Conservation (phyloP, 1,140 invertebrate genomes). For the Odontomachus brunneus region DNA sequence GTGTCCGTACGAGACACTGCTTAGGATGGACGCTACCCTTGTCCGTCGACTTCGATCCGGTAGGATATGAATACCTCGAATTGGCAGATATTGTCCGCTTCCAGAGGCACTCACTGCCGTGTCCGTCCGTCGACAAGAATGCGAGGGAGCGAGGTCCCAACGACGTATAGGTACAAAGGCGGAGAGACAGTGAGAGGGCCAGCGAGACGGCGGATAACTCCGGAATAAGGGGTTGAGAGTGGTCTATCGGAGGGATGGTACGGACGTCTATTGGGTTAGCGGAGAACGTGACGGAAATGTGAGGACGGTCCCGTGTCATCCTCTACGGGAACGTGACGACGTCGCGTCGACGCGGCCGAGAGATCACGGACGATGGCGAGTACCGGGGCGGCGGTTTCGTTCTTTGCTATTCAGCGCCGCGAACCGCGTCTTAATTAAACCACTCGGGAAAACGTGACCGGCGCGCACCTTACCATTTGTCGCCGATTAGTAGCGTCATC, state of each 20-base stretch:
- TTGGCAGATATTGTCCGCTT: slow-evolving; percentile 76
- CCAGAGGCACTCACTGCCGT: slow-evolving; percentile 31
- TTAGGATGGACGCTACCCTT: slow-evolving; percentile 20
- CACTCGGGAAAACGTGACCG: slow-evolving; percentile 43
- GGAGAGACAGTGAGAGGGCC: slow-evolving; percentile 60
- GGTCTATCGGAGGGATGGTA: slow-evolving; percentile 52
- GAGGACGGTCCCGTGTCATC: slow-evolving; percentile 51
- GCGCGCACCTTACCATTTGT: neutral
- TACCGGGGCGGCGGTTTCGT: neutral
- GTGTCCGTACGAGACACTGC: slow-evolving; percentile 43
- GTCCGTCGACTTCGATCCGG: slow-evolving; percentile 52
- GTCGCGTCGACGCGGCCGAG: slow-evolving; percentile 29
- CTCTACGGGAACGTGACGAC: slow-evolving; percentile 49
- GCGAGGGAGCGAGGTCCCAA: slow-evolving; percentile 29
- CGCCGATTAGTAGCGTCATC: slow-evolving; percentile 25
- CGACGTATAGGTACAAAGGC: slow-evolving; percentile 49
- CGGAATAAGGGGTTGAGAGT: slow-evolving; percentile 60
- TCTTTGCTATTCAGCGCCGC: slow-evolving; percentile 44
- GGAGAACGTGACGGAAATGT: slow-evolving; percentile 76
- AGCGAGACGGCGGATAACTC: slow-evolving; percentile 30
- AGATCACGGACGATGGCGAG: neutral
- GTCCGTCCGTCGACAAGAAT: slow-evolving; percentile 42
- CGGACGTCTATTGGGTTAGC: slow-evolving; percentile 74
- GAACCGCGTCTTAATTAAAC: slow-evolving; percentile 36
- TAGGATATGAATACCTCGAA: slow-evolving; percentile 74